phyloP scores from a whole-genome alignment of 2,797 vertebrate species.

The Sebastes matsubarae region DNA sequence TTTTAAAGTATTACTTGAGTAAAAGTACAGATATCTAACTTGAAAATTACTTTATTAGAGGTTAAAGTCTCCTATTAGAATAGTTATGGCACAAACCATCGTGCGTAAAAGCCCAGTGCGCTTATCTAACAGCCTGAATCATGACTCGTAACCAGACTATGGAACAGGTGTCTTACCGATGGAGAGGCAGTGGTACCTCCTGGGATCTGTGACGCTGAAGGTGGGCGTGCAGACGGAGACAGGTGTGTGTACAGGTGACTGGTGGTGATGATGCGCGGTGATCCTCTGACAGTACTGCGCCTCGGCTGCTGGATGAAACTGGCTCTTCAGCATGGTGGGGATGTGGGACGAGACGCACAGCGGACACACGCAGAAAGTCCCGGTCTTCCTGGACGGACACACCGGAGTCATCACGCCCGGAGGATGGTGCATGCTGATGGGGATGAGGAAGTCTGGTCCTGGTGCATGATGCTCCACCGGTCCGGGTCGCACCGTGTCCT shows the following conservation, averaged over 20 bases:
- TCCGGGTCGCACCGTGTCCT: slow-evolving; percentile 89
- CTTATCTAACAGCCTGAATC: background rate
- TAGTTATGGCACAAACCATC: background rate
- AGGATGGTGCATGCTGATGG: slow-evolving; percentile 90
- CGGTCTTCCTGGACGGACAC: slow-evolving; percentile 93
- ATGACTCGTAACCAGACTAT: background rate
- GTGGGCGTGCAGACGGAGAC: slow-evolving; percentile 84
- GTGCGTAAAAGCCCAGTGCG: slow-evolving; percentile 35
- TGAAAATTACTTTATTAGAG: no score
- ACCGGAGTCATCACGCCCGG: slow-evolving; percentile 90
- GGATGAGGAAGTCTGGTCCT: slow-evolving; percentile 93
- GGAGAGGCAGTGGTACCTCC: slow-evolving; percentile 95
- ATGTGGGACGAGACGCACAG: slow-evolving; percentile 97
- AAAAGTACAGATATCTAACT: no score
- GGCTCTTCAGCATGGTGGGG: slow-evolving; percentile 91
- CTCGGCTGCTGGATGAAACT: slow-evolving; percentile 86
- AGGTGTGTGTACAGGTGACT: slow-evolving; percentile 82
- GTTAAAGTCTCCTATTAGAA: no score
- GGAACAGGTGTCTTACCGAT: slow-evolving; percentile 87
- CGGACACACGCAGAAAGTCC: slow-evolving; percentile 95
- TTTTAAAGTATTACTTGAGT: no score
- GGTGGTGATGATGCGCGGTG: slow-evolving; percentile 76
- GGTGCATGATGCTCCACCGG: slow-evolving; percentile 80
- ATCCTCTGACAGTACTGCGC: slow-evolving; percentile 89
- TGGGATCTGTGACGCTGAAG: slow-evolving; percentile 94